phyloP scores from a whole-genome alignment of 2,113 vertebrate species.

The Laticauda colubrina region DNA sequence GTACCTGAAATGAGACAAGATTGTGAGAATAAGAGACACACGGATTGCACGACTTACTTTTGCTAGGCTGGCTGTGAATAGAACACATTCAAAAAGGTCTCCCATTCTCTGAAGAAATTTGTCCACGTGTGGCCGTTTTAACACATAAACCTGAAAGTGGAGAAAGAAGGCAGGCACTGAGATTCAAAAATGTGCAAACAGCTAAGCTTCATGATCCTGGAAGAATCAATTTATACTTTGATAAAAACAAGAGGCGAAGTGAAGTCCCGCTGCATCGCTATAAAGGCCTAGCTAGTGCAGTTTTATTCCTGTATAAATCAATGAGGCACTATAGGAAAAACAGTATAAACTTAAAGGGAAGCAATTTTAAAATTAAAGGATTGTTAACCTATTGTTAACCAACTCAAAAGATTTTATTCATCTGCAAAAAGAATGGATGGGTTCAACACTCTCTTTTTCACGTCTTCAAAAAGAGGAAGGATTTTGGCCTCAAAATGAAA shows the following conservation, averaged over 20 bases:
- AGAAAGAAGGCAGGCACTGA: background rate
- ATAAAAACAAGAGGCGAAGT: background rate
- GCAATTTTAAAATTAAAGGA: background rate
- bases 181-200: background rate
- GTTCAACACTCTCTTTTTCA: background rate
- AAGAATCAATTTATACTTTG: background rate
- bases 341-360: background rate
- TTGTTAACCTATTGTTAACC: background rate
- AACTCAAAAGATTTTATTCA: background rate
- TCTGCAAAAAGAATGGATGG: background rate
- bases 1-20: background rate
- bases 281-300: background rate
- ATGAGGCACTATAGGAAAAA: background rate
- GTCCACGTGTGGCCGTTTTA: constrained; percentile 94
- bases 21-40: background rate
- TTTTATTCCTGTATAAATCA: background rate
- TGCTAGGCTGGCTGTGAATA: constrained; percentile 95
- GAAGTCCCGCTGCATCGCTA: background rate
- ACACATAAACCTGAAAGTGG: constrained; percentile 86
- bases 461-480: background rate
- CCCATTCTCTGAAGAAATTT: constrained; percentile 98
- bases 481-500: background rate
- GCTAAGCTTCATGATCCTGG: too few relatives aligned
- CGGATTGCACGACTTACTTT: constrained; percentile 76
- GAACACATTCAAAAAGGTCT: constrained; percentile 94